Conservation (phyloP, 2,888 invertebrate species). For the Troides helena region DNA sequence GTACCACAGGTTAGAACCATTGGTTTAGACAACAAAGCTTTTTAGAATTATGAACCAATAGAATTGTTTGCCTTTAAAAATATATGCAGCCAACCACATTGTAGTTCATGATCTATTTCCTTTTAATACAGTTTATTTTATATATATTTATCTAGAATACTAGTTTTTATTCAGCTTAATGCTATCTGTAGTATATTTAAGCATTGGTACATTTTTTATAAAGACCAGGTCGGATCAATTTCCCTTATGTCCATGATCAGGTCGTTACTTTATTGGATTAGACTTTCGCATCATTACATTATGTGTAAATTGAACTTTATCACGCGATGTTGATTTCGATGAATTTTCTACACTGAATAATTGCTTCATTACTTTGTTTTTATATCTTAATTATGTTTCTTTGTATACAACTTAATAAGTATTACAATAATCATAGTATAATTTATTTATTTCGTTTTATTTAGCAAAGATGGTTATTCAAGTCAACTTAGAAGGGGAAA, state of each 20-base stretch:
- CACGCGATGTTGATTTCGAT: slow-evolving; percentile 30
- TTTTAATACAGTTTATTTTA: too few relatives aligned
- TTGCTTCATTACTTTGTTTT: background rate
- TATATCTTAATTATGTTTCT: too few relatives aligned
- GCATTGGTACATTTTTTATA: background rate
- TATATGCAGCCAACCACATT: too few relatives aligned
- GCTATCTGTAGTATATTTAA: background rate
- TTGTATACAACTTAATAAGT: too few relatives aligned
- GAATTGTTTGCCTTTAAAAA: too few relatives aligned
- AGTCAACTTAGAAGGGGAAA: too few relatives aligned
- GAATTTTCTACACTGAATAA: background rate
- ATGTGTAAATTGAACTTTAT: slow-evolving; percentile 31
- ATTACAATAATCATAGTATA: too few relatives aligned
- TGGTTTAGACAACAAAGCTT: too few relatives aligned
- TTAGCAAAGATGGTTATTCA: too few relatives aligned
- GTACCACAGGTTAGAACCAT: too few relatives aligned
- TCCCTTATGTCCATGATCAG: slow-evolving; percentile 30
- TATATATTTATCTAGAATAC: background rate
- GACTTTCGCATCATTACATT: slow-evolving; percentile 30
- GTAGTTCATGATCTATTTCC: too few relatives aligned
- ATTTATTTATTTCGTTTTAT: background rate
- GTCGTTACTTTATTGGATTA: slow-evolving; percentile 32
- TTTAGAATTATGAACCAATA: too few relatives aligned
- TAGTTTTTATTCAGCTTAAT: background rate
- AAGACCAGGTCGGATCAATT: slow-evolving; percentile 37